These are phyloP conservation scores for Onychomys arenicola DNA, from an alignment of 2,797 vertebrate species.

Conservation along the genomic window DNA sequence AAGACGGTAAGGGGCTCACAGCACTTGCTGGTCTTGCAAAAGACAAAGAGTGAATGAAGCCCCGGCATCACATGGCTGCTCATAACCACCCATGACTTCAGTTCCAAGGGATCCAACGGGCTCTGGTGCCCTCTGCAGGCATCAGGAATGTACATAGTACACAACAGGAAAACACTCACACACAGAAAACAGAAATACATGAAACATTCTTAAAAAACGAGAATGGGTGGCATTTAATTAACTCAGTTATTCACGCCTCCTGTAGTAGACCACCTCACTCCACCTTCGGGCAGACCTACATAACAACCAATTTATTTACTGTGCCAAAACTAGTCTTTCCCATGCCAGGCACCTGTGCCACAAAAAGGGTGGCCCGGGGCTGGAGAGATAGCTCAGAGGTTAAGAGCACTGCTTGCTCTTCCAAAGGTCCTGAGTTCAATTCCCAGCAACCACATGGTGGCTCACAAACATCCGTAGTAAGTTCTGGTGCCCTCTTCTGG, in stretches of 20 bases:
- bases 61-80: background rate
- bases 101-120: background rate
- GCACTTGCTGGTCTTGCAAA: background rate
- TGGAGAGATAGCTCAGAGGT: too few species aligned
- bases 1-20: background rate
- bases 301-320: background rate
- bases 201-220: background rate
- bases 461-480: too few species aligned
- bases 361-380: too few species aligned
- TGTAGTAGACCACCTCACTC: background rate
- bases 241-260: background rate
- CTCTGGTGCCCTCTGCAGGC: background rate
- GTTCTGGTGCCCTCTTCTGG: too few species aligned
- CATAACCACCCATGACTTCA: background rate
- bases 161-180: background rate
- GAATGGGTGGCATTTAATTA: background rate
- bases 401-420: too few species aligned
- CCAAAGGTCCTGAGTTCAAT: too few species aligned
- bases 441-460: too few species aligned
- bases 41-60: background rate
- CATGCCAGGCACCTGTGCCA: background rate
- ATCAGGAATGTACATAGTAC: background rate
- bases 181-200: background rate
- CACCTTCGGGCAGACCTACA: background rate
- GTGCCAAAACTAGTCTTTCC: background rate